These are phyloP conservation scores for Seira ritae DNA, from an alignment of 2,888 invertebrate species.

Conservation along the genomic window DNA sequence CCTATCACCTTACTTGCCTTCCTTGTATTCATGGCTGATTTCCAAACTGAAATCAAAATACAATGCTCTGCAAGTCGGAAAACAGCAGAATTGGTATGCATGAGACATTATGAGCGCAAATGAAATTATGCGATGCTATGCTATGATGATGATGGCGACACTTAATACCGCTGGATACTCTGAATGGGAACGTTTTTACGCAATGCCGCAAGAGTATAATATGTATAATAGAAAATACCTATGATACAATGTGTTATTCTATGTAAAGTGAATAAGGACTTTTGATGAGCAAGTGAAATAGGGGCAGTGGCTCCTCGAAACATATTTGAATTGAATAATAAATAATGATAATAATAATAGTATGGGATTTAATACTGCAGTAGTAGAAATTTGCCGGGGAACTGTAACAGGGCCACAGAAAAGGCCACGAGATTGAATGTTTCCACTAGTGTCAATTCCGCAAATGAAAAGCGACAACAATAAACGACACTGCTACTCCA, in stretches of 20 bases:
- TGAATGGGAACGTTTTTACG: background rate
- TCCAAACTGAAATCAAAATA: background rate
- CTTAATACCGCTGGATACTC: background rate
- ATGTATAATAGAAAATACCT: background rate
- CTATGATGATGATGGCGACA: background rate
- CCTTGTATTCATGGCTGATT: background rate
- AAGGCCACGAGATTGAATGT: conserved; percentile 6
- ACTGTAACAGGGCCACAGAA: background rate
- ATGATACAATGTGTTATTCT: too few species aligned
- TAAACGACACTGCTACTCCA: background rate
- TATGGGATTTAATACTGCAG: too few species aligned
- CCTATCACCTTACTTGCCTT: background rate
- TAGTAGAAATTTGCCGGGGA: background rate
- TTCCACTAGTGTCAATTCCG: background rate
- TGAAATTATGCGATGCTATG: background rate
- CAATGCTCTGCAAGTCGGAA: background rate
- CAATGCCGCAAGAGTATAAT: background rate
- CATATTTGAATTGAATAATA: too few species aligned
- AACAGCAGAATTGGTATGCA: background rate
- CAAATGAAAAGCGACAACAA: background rate
- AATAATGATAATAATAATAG: too few species aligned
- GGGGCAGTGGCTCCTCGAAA: background rate
- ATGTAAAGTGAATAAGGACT: background rate
- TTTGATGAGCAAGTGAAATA: background rate
- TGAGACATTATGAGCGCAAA: background rate